Evolutionary conservation across 2,797 vertebrate genomes (phyloP).

Genomic region (Mionectes olivaceus): DNA sequence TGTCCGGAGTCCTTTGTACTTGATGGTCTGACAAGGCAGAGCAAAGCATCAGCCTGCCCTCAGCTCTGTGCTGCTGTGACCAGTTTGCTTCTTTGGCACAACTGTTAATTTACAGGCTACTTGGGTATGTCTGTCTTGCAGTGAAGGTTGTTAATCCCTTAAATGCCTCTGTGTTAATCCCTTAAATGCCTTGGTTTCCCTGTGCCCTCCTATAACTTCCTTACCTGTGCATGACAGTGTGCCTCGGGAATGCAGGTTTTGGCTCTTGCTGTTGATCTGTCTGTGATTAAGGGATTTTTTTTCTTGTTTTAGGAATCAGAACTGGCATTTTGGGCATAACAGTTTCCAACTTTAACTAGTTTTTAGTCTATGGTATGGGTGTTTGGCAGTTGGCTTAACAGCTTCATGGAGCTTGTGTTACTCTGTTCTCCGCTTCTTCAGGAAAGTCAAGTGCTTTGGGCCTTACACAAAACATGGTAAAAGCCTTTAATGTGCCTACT

Average conservation of each 20-base stretch:
- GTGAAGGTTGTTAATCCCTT: background rate
- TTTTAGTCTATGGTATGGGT: background rate
- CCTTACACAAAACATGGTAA: background rate
- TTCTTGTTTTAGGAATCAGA: background rate
- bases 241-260: background rate
- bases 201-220: background rate
- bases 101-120: background rate
- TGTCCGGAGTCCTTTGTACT: background rate
- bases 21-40: background rate
- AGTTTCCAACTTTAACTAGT: background rate
- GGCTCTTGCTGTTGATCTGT: background rate
- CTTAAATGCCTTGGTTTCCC: background rate
- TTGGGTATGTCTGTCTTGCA: background rate
- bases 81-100: background rate
- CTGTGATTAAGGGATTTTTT: background rate
- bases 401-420: background rate
- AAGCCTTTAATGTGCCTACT: background rate
- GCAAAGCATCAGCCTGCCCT: background rate
- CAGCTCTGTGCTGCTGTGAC: background rate
- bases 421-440: background rate
- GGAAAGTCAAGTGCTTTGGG: constrained; percentile 2
- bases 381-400: background rate
- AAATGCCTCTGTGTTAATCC: background rate
- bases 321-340: background rate
- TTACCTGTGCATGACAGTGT: background rate